Conservation (phyloP, 2,797 vertebrate species). For the Oreochromis mossambicus region DNA sequence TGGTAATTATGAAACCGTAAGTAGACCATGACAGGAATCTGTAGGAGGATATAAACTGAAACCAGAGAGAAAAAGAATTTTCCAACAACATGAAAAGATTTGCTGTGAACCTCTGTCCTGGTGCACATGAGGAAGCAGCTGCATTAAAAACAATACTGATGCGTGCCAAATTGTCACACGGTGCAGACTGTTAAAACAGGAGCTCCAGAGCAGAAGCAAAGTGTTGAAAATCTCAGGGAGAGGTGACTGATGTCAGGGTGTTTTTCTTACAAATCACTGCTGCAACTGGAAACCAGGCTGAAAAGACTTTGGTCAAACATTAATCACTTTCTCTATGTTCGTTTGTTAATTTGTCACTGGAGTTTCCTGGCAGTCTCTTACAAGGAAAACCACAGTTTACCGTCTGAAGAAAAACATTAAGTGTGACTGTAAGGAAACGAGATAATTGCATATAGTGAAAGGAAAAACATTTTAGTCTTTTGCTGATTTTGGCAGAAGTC, state of each 20-base stretch:
- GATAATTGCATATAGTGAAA: not conserved
- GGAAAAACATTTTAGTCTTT: not conserved
- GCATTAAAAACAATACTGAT: constrained; percentile 4
- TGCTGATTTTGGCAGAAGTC: not conserved
- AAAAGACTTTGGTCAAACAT: not conserved
- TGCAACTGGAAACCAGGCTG: not conserved
- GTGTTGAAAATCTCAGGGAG: not conserved
- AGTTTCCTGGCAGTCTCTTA: not conserved
- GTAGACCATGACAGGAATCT: constrained; percentile 32
- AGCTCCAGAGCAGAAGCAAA: not conserved
- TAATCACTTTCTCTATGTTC: not conserved
- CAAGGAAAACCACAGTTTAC: not conserved
- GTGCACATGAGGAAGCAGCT: constrained; percentile 8
- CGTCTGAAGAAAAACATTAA: not conserved
- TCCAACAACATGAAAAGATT: not conserved
- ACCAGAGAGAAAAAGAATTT: constrained; percentile 15
- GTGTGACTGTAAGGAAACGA: not conserved
- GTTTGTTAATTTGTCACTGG: not conserved
- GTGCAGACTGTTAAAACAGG: constrained; percentile 1
- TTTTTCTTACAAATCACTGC: not conserved
- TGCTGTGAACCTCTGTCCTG: not conserved
- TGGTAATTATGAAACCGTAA: constrained; percentile 12
- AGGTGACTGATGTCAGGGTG: not conserved
- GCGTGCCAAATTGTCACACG: constrained; percentile 8
- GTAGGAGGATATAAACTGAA: constrained; percentile 13